Conservation (phyloP, 2,113 vertebrate genomes). For the Tricholaema leucomelas region DNA sequence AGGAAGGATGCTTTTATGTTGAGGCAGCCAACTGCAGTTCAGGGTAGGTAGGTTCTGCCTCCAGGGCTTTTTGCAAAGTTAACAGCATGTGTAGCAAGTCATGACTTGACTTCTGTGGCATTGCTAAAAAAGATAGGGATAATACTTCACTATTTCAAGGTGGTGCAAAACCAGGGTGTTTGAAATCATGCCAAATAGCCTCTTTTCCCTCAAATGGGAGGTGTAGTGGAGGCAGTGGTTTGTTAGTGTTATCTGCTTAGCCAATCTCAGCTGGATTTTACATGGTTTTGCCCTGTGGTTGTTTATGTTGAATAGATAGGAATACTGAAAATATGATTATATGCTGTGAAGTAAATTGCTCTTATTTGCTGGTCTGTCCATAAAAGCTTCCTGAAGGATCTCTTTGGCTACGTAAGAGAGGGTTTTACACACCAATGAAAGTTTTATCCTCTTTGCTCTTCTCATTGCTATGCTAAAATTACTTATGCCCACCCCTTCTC, state of each 20-base stretch:
- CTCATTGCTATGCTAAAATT: background rate
- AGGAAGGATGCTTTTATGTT: slow-evolving; percentile 44
- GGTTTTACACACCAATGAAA: background rate
- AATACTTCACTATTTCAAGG: background rate
- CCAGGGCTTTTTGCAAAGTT: background rate
- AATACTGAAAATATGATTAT: background rate
- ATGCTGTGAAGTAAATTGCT: slow-evolving; percentile 22
- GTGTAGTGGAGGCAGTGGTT: background rate
- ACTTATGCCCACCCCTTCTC: background rate
- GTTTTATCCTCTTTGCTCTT: background rate
- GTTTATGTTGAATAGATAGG: background rate
- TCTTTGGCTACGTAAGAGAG: background rate
- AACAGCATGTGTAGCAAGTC: background rate
- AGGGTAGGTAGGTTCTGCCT: slow-evolving; percentile 31
- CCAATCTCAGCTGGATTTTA: slow-evolving; percentile 3
- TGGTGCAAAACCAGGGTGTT: background rate
- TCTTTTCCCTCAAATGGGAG: background rate
- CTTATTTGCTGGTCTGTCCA: slow-evolving; percentile 16
- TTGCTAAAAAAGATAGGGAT: background rate
- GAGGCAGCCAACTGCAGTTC: slow-evolving; percentile 12
- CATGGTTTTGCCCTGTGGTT: background rate
- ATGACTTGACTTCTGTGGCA: slow-evolving; percentile 16
- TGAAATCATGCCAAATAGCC: slow-evolving; percentile 1
- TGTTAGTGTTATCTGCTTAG: background rate
- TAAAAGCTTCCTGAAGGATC: background rate